A percentile compares a stretch with the other conserved stretches of the same genome.
phyloP scores from a whole-genome alignment of 1,140 invertebrate genomes.

The Solenopsis fugax region DNA sequence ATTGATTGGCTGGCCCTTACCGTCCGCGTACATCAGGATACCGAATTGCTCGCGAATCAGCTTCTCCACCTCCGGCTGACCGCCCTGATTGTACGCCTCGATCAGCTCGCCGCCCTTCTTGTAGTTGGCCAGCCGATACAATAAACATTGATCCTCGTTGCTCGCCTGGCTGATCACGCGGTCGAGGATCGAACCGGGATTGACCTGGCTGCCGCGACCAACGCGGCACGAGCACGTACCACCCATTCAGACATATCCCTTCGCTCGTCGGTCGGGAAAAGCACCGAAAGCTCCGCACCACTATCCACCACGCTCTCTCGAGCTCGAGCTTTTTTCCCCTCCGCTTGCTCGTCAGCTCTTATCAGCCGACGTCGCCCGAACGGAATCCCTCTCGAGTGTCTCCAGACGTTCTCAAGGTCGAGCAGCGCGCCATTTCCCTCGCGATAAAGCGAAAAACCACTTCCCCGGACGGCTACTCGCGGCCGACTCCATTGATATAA shows the following conservation, averaged over 20 bases:
- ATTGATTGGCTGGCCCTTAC: conserved; percentile 95
- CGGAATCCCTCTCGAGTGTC: conserved; percentile 35
- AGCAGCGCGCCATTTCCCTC: conserved; percentile 61
- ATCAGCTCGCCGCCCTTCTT: conserved; percentile 95
- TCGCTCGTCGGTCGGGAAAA: conserved; percentile 18
- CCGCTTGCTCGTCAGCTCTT: not conserved
- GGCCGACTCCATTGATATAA: conserved; percentile 64
- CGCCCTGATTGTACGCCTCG: conserved; percentile 94
- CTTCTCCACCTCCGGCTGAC: conserved; percentile 93
- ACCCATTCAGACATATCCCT: conserved; percentile 85
- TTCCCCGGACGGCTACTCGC: conserved; percentile 62
- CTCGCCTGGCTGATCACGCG: conserved; percentile 94
- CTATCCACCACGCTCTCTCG: not conserved
- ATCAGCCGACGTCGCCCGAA: conserved; percentile 51
- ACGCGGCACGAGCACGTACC: conserved; percentile 83
- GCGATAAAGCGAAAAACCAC: conserved; percentile 50
- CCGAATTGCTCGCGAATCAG: conserved; percentile 95
- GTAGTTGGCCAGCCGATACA: conserved; percentile 95
- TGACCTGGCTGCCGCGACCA: conserved; percentile 82
- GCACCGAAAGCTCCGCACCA: not conserved
- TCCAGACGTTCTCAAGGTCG: conserved; percentile 51
- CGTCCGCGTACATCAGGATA: conserved; percentile 95
- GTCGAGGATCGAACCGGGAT: conserved; percentile 93
- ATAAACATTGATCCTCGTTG: conserved; percentile 93
- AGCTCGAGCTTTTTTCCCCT: not conserved